These are phyloP conservation scores for Papilio glaucus DNA, from an alignment of 1,140 invertebrate genomes.

Conservation along the genomic window DNA sequence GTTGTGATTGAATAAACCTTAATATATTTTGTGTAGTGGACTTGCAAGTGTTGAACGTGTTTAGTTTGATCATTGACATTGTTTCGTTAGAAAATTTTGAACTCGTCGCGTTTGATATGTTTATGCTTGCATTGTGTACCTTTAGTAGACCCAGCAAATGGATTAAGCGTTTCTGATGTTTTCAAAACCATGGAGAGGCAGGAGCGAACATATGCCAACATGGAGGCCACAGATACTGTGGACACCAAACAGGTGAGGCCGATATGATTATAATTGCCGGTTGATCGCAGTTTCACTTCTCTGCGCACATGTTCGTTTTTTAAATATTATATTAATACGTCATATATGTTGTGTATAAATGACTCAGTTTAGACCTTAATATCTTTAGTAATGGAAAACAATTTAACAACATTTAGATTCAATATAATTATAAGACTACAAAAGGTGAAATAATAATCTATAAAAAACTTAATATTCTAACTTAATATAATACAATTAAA, in stretches of 20 bases:
- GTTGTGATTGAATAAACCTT: constrained; percentile 50
- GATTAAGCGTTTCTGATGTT: constrained; percentile 79
- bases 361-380: not conserved
- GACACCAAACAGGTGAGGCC: constrained; percentile 79
- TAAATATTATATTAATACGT: constrained; percentile 14
- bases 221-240: constrained; percentile 78
- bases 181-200: constrained; percentile 78
- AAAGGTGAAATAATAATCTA: too few species aligned
- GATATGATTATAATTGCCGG: constrained; percentile 66
- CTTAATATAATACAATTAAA: not conserved
- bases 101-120: constrained; percentile 79
- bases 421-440: not conserved
- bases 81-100: constrained; percentile 75
- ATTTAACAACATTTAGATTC: not conserved
- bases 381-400: not conserved
- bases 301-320: constrained; percentile 48
- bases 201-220: constrained; percentile 77
- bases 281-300: constrained; percentile 61
- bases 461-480: too few species aligned
- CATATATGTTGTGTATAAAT: not conserved
- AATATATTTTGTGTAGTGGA: constrained; percentile 51
- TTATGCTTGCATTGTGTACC: constrained; percentile 69
- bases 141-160: constrained; percentile 66
- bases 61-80: constrained; percentile 79
- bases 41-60: constrained; percentile 66